Base-by-base conservation (phyloP, 2,888 invertebrate species). In the Magallana nippona region DNA sequence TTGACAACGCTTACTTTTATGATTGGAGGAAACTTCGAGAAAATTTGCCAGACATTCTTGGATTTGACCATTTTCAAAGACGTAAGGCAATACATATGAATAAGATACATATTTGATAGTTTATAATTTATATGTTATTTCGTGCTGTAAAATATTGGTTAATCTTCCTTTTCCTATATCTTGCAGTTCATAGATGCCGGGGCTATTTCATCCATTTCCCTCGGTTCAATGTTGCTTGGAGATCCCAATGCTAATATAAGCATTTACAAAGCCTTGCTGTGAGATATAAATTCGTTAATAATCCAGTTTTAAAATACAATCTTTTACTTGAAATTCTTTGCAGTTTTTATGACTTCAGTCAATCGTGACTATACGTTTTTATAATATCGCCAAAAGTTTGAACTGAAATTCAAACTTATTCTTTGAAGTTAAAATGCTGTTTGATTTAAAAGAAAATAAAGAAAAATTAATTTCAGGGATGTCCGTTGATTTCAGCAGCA, bases 1-100 rank as follows among this genome's bases (percentile, higher is more conserved):
- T 84, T 92, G 55, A 90, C 90, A 10, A 89, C 87, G 0, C 77
- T 91, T 19, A 86, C 88, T 32, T 91, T 91, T 82, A 86, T 91
- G 82, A 87, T 91, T 81, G 92, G 92, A 3, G 90, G 89, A 13
- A 88, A 89, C 62, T 82, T 92, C 82, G 89, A 92, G 84, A 90
- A 90, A 80, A 81, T 89, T 17, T 92, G 92, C 83, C 88, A 90
- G 56, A 90, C 91, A 0, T 60, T 92, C 63, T 79, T 87, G 2
- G 92, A 92, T 85, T 88, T 91, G 10, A 83, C 89, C n/a, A 80
- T 89, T 17, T 90, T 90, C 79, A 89, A 84, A 71, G 88, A 90
- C 19, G 89, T 89, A 79, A 58, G 87, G 10, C 55, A 57, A 15
- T 5, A 8, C 8, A 13, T 0, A 60, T 44, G 8, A 44, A 44